Conservation (phyloP, 2,888 invertebrate genomes). For the Erebia aethiops region DNA sequence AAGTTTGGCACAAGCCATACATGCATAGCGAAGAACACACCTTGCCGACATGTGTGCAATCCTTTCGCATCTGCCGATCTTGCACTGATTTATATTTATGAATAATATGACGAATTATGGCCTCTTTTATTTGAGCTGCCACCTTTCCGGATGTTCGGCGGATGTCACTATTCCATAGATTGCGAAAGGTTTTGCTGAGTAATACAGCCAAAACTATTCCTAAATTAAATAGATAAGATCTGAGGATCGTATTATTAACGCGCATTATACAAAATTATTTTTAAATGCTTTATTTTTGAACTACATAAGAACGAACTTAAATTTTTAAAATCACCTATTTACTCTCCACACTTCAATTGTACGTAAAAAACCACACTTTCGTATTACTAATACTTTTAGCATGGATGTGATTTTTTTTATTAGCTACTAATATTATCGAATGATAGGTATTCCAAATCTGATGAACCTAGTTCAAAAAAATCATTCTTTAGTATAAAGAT, state of each 20-base stretch:
- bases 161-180: slow-evolving; percentile 65
- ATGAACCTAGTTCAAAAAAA: background rate
- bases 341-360: too few relatives aligned
- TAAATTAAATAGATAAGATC: background rate
- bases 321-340: too few relatives aligned
- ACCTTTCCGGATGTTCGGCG: slow-evolving; percentile 81
- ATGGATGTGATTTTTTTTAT: too few relatives aligned
- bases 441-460: too few relatives aligned
- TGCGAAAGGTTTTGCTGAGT: slow-evolving; percentile 50
- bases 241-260: background rate
- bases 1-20: slow-evolving; percentile 75
- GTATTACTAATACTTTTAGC: too few relatives aligned
- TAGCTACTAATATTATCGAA: too few relatives aligned
- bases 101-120: slow-evolving; percentile 82
- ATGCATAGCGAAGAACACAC: slow-evolving; percentile 53
- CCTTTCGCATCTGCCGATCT: slow-evolving; percentile 78
- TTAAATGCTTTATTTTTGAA: too few relatives aligned
- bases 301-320: too few relatives aligned
- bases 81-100: slow-evolving; percentile 81
- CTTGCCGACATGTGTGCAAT: slow-evolving; percentile 80
- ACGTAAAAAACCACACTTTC: too few relatives aligned
- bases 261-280: too few relatives aligned
- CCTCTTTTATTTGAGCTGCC: slow-evolving; percentile 72
- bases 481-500: background rate
- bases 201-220: slow-evolving; percentile 32